These are phyloP conservation scores for Riparia riparia DNA, from an alignment of 2,113 vertebrate species.

Conservation along the genomic window DNA sequence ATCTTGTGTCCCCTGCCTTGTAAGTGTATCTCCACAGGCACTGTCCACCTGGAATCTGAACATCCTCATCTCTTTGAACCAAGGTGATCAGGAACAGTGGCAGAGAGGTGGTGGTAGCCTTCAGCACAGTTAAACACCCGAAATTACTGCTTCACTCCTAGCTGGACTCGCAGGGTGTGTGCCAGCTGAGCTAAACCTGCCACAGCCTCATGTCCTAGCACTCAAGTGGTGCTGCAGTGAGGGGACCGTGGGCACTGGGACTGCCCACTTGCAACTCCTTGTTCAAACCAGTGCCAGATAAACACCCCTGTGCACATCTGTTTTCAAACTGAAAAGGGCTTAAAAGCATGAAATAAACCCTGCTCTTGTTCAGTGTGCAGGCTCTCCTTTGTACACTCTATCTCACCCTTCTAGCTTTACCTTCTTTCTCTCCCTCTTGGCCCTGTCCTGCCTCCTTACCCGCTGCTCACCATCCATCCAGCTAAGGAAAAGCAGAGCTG, in stretches of 20 bases:
- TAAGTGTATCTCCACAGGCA: rapidly evolving
- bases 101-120: background rate
- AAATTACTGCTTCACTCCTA: background rate
- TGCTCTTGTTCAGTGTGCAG: background rate
- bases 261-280: background rate
- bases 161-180: background rate
- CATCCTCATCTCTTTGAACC: background rate
- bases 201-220: rapidly evolving
- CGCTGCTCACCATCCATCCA: background rate
- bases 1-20: background rate
- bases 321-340: background rate
- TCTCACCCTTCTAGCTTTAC: background rate
- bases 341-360: background rate
- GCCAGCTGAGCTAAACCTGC: background rate
- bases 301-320: background rate
- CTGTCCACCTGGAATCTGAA: background rate
- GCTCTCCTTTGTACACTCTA: background rate
- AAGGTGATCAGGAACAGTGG: background rate
- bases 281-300: background rate
- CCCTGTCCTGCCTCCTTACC: background rate
- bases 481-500: background rate
- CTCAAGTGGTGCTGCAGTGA: background rate
- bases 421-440: background rate
- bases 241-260: rapidly evolving
- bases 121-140: background rate